Evolutionary conservation across 2,113 vertebrate species (phyloP), one percentile per base, ranked within the genome.

Genomic region (Benitochromis conjunctus): DNA sequence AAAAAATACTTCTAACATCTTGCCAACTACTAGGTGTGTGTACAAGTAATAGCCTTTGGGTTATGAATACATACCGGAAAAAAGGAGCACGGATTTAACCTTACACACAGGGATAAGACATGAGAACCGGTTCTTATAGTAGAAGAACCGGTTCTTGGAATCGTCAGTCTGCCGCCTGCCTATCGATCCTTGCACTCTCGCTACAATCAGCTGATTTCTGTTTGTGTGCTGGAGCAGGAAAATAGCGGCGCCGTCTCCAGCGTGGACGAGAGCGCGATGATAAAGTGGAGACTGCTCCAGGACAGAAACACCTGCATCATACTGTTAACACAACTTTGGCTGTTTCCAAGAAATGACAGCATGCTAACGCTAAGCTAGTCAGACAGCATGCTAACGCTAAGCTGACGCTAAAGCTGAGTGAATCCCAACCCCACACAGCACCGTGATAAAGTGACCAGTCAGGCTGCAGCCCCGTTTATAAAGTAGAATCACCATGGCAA

Each of bases 281-380:
- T 36, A 34, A 36, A 16, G 19, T 36, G 58, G 9, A 62, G 58
- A 0, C 29, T 36, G 2, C 31, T 36, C 58, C 31, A 62, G 16
- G 58, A 62, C 29, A 62, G 5, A 62, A 36, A 31, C 58, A 0
- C 9, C 29, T 62, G 58, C 16, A 62, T 62, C 29, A 36, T 11
- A 0, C 58, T 62, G 3, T 19, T 34, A 62, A 62, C 58, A 19
- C 9, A 2, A 29, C 29, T 29, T 4, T 29, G 29, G 29, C 29
- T 29, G 4, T 29, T 29, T 29, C 4, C 29, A 29, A n/a, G n/a
- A n/a, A n/a, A n/a, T 34, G 31, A 60, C 24, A 16, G 24, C 56
- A 57, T 57, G 56, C 55, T 8, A 57, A 57, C 24, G 21, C 21
- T 57, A 56, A 56, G 55, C 12, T 57, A 57, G 54, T 56, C 21